Base-by-base conservation (phyloP, 2,797 vertebrate species). In the Apodemus agrarius region DNA sequence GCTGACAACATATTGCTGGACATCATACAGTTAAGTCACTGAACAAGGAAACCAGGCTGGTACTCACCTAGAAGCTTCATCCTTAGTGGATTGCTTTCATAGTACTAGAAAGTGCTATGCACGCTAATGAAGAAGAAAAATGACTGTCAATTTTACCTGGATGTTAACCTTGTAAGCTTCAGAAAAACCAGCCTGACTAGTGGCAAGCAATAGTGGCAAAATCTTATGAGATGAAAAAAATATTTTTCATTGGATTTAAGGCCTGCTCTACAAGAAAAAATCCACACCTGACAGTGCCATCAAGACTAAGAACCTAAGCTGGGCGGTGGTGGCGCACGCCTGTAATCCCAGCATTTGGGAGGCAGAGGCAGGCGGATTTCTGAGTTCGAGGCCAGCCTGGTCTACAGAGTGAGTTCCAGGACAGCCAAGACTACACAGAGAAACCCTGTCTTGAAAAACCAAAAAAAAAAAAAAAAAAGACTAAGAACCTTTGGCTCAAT, bases 121-220 rank as follows among this genome's bases (percentile, higher is more conserved):
- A 16, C 43, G 24, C 12, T 46, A 46, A 14, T 46, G 13, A 37
- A 37, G 37, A 21, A 76, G 43, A 46, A 76, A 76, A 29, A 46
- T 46, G 43, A 16, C 29, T 0, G 1, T 76, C 6, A 29, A 3
- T 76, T 2, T 76, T 13, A 24, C 12, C 24, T 1, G 0, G 24
- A 29, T 31, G 16, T 29, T 13, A 16, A 8, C 11, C 75, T 26
- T 76, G 40, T 2, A 76, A 76, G 43, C 13, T 76, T 29, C 13
- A 29, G 40, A 46, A 76, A 31, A 29, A 43, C 21, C 37, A 40
- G 10, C 22, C 72, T 43, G 75, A 29, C 2, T 29, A 46, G 40
- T 46, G 43, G 9, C 40, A 43, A 46, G 24, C 14, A 76, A 40
- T 40, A 40, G 9, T 74, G 21, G 37, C 72, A 75, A 43, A 75